Evolutionary conservation across 2,113 vertebrate species (phyloP), one percentile per base, ranked within the genome.

Genomic region (Melanotaenia duboulayi): DNA sequence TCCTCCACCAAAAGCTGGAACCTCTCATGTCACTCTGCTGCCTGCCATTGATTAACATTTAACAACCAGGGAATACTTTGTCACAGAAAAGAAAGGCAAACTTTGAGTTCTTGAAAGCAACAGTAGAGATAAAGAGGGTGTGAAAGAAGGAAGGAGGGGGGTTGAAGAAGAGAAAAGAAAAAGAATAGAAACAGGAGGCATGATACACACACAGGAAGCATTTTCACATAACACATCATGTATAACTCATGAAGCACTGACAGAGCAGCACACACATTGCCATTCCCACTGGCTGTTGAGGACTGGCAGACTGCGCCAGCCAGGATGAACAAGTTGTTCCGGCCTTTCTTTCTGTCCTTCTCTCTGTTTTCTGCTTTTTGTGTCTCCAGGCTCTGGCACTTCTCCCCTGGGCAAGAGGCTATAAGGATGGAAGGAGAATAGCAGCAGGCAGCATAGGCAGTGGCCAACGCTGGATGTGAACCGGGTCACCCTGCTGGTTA

Each of bases 171-270:
- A 74, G 60, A 78, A 60, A 46, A 1, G 12, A 0, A 42, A 39
- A 42, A 52, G 72, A 60, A 76, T 74, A 85, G 51, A 46, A 55
- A 60, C 28, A 66, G 39, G 25, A 62, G 74, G 68, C 67, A 78
- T 74, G 82, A 88, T 88, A 68, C 84, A 79, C 77, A 80, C 61
- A 91, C 81, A 90, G 90, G 86, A 93, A 90, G 88, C 88, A 86
- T 91, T 93, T 92, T 90, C 92, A 91, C 92, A 91, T 80, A 85
- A 90, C 69, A 54, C 71, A 57, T 88, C 87, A 93, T 93, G 90
- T 92, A 92, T 94, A 92, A 92, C 86, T 92, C 87, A 93, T 93
- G 91, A 92, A 84, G 83, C 86, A 80, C 85, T 90, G 88, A 93
- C 89, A 91, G 91, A 89, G 84, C 66, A 39, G 72, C 14, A 67